Evolutionary conservation across 2,888 invertebrate species (phyloP).

Genomic region (Oscheius sp.): DNA sequence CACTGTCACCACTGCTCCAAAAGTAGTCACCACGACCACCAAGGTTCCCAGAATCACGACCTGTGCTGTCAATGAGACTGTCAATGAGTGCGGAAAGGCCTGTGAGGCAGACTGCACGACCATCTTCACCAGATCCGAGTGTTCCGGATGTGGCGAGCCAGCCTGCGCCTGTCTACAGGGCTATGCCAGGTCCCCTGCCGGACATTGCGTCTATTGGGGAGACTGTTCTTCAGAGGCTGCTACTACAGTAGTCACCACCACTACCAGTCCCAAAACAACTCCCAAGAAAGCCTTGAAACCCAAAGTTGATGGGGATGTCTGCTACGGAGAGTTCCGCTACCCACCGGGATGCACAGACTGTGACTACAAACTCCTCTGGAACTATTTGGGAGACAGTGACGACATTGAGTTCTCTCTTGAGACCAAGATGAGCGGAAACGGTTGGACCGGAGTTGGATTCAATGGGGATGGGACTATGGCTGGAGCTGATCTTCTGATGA

Average conservation of each 20-base stretch:
- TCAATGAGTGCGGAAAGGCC: constrained; percentile 70
- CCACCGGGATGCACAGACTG: constrained; percentile 70
- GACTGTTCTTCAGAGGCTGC: constrained; percentile 64
- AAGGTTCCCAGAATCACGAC: constrained; percentile 30
- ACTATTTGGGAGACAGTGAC: constrained; percentile 67
- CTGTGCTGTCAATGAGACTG: constrained; percentile 69
- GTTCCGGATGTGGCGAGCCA: constrained; percentile 65
- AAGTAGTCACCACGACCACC: constrained; percentile 25
- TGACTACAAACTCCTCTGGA: constrained; percentile 70
- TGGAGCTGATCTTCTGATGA: constrained; percentile 71
- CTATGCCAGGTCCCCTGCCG: constrained; percentile 61
- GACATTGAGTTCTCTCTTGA: constrained; percentile 73
- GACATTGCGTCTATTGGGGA: constrained; percentile 71
- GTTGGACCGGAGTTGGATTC: constrained; percentile 73
- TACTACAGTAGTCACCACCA: constrained; percentile 13
- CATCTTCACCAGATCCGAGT: constrained; percentile 70
- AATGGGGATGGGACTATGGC: constrained; percentile 66
- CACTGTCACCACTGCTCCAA: constrained; percentile 23
- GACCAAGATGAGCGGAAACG: constrained; percentile 64
- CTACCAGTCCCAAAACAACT: constrained; percentile 20
- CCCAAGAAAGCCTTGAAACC: constrained; percentile 30
- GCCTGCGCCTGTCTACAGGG: constrained; percentile 70
- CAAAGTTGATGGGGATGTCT: constrained; percentile 60
- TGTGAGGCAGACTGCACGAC: constrained; percentile 72
- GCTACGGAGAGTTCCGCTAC: constrained; percentile 72